phyloP scores from a whole-genome alignment of 2,888 invertebrate species.

The Tanytarsus gracilentus region DNA sequence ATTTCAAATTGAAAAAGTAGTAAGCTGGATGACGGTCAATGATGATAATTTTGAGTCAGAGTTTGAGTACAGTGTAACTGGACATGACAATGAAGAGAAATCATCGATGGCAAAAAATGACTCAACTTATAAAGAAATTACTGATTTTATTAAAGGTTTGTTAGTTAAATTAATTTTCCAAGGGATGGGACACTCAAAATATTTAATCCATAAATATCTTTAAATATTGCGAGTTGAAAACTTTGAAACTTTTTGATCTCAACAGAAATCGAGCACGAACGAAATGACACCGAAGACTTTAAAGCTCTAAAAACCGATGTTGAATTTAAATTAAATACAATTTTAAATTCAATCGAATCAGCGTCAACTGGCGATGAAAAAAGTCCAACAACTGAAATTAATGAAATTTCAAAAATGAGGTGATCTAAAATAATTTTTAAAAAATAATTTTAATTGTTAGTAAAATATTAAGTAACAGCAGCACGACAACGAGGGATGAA shows the following conservation, averaged over 20 bases:
- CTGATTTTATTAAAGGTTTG: conserved; percentile 33
- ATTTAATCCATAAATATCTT: no score
- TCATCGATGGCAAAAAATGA: no score
- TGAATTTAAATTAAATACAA: conserved; percentile 28
- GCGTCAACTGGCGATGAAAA: no score
- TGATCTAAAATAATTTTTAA: conserved; percentile 8
- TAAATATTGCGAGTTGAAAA: no score
- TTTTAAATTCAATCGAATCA: conserved; percentile 18
- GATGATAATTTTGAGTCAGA: conserved; percentile 26
- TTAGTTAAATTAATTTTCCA: neutral
- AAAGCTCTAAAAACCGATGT: conserved; percentile 24
- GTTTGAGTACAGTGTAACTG: conserved; percentile 13
- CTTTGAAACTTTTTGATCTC: no score
- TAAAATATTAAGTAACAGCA: no score
- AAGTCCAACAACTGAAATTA: no score
- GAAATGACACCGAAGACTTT: conserved; percentile 24
- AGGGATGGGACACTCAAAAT: no score
- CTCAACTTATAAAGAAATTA: conserved; percentile 43
- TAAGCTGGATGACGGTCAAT: conserved; percentile 44
- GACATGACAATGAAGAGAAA: neutral
- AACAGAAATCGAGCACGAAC: conserved; percentile 43
- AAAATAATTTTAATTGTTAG: no score
- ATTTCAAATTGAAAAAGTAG: conserved; percentile 43
- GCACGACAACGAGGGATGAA: conserved; percentile 36
- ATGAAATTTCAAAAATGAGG: conserved; percentile 31